Evolutionary conservation across 2,113 vertebrate species (phyloP), one percentile per base, ranked within the genome.

Genomic region (Meleagris gallopavo): DNA sequence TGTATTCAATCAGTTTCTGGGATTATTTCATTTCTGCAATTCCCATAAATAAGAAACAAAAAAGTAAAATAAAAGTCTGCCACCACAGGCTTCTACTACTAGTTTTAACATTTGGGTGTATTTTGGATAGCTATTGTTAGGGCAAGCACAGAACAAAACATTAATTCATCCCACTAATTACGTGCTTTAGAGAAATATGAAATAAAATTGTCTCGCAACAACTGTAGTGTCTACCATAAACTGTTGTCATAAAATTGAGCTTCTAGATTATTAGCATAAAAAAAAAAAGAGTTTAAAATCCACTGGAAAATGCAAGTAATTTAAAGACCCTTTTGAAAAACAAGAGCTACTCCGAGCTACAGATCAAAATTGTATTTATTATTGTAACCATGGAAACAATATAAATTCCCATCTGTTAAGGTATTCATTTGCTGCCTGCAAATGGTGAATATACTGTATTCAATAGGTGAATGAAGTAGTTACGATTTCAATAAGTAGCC

Each of bases 311-410:
- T 57, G 43, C 41, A 84, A 86, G 87, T 80, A 80, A 93, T 91
- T 86, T 91, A 84, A 89, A 95, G 85, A 81, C 13, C 43, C 19
- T 82, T 91, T 88, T 86, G 79, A 89, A 92, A 94, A 94, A 93
- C 77, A 91, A 92, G 73, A 94, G 89, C 64, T 93, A 91, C 88
- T 94, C 72, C 75, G 57, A 83, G 84, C 40, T 40, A 40, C 81
- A 91, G 72, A 95, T 86, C 86, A 95, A 57, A 58, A 75, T 83
- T 88, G 73, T 95, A 90, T 96, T 93, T 97, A 93, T 95, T 94
- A 95, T 76, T 38, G 95, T 93, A 96, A 79, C 97, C 94, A 95
- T 95, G 86, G 97, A 95, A 94, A 96, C 96, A 67, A 94, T 93
- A 94, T 80, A 95, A 94, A 97, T 95, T 96, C 65, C 88, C 81